phyloP scores from a whole-genome alignment of 2,888 invertebrate species.

The Cheilosia soror region DNA sequence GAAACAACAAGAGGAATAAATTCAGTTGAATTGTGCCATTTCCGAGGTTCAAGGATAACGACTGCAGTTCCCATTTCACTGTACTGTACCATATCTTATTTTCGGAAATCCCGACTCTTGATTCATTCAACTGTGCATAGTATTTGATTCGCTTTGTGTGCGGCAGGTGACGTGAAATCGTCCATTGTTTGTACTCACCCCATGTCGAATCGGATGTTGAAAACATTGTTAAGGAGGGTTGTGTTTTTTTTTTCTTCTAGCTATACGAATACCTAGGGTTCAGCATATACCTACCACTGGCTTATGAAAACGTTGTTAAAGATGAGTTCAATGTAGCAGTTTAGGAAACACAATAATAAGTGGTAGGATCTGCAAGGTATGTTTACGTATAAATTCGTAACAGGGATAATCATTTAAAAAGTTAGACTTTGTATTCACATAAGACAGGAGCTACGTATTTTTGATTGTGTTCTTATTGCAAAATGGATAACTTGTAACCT shows the following conservation, averaged over 20 bases:
- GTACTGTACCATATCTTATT: conserved; percentile 52
- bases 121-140: conserved; percentile 69
- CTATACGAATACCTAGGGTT: conserved; percentile 42
- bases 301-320: conserved; percentile 67
- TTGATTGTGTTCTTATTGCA: too few species aligned
- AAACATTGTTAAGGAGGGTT: conserved; percentile 76
- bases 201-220: conserved; percentile 76
- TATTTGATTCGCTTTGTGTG: conserved; percentile 78
- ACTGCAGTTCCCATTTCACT: conserved; percentile 16
- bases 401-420: background rate
- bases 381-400: background rate
- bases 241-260: conserved; percentile 22
- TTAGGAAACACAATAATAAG: conserved; percentile 33
- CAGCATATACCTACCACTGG: conserved; percentile 29
- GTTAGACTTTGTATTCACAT: too few species aligned
- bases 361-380: conserved; percentile 12
- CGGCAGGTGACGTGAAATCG: conserved; percentile 84
- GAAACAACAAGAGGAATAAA: conserved; percentile 29
- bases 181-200: conserved; percentile 81
- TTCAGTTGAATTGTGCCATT: conserved; percentile 25
- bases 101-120: conserved; percentile 67
- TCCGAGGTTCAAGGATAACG: conserved; percentile 18
- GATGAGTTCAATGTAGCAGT: conserved; percentile 72
- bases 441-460: too few species aligned
- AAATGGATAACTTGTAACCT: too few species aligned